These are phyloP conservation scores for Arctia plantaginis DNA, from an alignment of 2,888 invertebrate species.

Conservation along the genomic window DNA sequence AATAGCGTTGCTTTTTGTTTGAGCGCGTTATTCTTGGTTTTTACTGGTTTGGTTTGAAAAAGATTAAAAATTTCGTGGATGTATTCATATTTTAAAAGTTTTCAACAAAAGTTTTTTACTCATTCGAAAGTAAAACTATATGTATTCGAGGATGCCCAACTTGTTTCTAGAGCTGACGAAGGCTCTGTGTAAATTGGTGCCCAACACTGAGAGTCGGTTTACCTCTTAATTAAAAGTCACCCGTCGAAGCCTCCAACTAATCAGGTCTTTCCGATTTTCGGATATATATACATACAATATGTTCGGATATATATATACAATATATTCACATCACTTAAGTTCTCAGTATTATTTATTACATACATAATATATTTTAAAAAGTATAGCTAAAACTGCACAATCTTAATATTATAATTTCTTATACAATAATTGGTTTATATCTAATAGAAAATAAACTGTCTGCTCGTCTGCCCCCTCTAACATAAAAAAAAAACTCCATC, in stretches of 20 bases:
- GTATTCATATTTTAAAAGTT: background rate
- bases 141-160: background rate
- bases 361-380: too few relatives aligned
- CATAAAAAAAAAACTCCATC: slow-evolving; percentile 21
- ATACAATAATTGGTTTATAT: background rate
- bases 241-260: background rate
- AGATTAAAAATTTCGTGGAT: background rate
- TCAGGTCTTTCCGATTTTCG: background rate
- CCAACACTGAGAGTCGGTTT: background rate
- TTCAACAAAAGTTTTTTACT: too few relatives aligned
- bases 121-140: background rate
- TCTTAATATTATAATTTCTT: too few relatives aligned
- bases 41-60: background rate
- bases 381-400: too few relatives aligned
- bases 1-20: background rate
- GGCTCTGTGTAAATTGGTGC: background rate
- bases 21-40: background rate
- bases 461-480: too few relatives aligned
- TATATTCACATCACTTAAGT: too few relatives aligned
- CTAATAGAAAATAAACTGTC: background rate
- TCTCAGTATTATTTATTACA: too few relatives aligned
- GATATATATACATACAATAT: too few relatives aligned
- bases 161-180: background rate
- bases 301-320: too few relatives aligned
- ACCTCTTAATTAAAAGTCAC: background rate